Conservation (phyloP, 2,888 invertebrate species). For the Rhingia campestris region DNA sequence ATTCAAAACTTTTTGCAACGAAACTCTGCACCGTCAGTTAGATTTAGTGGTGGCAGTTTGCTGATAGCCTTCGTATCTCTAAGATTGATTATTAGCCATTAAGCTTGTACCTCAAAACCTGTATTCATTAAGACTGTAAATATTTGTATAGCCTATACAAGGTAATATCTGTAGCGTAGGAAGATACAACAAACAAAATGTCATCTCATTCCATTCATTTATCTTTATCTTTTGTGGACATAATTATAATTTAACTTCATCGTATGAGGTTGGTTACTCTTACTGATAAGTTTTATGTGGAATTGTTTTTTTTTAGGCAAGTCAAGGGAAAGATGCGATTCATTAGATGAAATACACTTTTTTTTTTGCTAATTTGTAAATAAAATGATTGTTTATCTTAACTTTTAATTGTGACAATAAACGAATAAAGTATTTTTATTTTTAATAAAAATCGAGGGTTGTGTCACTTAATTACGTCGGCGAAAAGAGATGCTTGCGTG, state of each 20-base stretch:
- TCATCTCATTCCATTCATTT: conserved; percentile 23
- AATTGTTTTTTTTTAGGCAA: conserved; percentile 2
- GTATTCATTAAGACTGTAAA: conserved; percentile 62
- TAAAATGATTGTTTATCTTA: not conserved
- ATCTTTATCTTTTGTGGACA: conserved; percentile 30
- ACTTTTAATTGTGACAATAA: conserved; percentile 24
- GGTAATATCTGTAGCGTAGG: conserved; percentile 31
- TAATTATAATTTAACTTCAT: conserved; percentile 4
- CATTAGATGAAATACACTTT: not conserved
- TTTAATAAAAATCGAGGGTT: conserved; percentile 1
- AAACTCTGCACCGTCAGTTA: conserved; percentile 2
- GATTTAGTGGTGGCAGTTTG: conserved; percentile 14
- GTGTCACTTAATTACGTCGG: not conserved
- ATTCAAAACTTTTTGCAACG: conserved; percentile 34
- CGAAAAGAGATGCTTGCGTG: not conserved
- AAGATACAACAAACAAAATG: not conserved
- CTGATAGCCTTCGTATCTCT: conserved; percentile 32
- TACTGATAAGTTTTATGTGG: not conserved
- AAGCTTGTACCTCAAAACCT: conserved; percentile 25
- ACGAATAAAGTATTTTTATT: conserved; percentile 28
- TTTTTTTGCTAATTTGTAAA: conserved; percentile 11
- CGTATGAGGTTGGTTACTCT: not conserved
- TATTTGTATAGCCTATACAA: conserved; percentile 54
- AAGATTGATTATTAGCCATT: conserved; percentile 46
- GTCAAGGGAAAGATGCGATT: not conserved